phyloP scores from a whole-genome alignment of 2,888 invertebrate species.

The Lithophane ornitopus region DNA sequence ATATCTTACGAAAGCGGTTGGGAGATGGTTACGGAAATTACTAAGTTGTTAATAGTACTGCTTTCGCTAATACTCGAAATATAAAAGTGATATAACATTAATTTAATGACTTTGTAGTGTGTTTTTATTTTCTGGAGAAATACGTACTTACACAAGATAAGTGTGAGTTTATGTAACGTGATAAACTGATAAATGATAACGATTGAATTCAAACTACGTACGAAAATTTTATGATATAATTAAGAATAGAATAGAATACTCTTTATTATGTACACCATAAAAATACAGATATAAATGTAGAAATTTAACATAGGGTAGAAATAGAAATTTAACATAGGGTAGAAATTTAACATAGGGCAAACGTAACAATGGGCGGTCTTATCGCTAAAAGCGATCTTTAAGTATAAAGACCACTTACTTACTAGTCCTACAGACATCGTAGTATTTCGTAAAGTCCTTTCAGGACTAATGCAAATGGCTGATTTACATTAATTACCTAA shows the following conservation, averaged over 20 bases:
- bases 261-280: no score
- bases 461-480: neutral
- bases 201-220: conserved; percentile 1
- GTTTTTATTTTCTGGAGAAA: conserved; percentile 30
- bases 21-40: conserved; percentile 31
- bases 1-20: conserved; percentile 22
- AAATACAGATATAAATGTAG: no score
- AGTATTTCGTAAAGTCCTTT: neutral
- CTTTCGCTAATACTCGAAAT: conserved; percentile 47
- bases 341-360: no score
- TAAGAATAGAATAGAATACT: no score
- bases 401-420: neutral
- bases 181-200: neutral
- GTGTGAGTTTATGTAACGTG: conserved; percentile 32
- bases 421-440: neutral
- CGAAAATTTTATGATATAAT: neutral
- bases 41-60: conserved; percentile 28
- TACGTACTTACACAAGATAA: conserved; percentile 2
- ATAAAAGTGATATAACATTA: conserved; percentile 39
- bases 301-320: no score
- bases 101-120: conserved; percentile 6
- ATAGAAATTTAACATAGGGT: no score
- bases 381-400: no score
- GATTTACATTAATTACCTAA: neutral
- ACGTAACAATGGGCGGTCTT: no score